A percentile compares a stretch with the other conserved stretches of the same genome.
phyloP scores from a whole-genome alignment of 2,888 invertebrate species.

The Oscheius onirici region DNA sequence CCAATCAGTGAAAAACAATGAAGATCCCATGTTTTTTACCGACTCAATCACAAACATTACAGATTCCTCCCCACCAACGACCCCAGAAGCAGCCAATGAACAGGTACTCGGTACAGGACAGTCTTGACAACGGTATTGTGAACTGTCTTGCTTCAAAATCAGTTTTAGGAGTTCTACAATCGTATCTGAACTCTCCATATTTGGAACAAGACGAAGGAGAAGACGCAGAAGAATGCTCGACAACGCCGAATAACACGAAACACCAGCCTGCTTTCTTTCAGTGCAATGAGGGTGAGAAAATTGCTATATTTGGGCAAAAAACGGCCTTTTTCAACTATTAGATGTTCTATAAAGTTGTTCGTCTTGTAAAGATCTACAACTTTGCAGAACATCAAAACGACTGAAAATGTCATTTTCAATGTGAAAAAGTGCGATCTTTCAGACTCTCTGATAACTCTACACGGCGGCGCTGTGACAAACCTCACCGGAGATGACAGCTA shows the following conservation, averaged over 20 bases:
- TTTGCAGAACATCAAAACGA: neutral
- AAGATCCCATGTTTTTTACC: too few relatives aligned
- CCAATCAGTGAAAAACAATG: too few relatives aligned
- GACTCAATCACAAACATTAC: neutral
- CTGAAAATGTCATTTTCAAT: neutral
- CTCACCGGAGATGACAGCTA: slow-evolving; percentile 62
- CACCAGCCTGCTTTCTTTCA: slow-evolving; percentile 52
- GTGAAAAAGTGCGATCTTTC: too few relatives aligned
- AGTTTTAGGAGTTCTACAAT: slow-evolving; percentile 26
- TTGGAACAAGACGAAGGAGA: slow-evolving; percentile 33
- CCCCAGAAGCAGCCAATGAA: slow-evolving; percentile 14
- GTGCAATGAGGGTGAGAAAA: slow-evolving; percentile 40
- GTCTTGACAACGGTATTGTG: slow-evolving; percentile 30
- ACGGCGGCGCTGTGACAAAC: slow-evolving; percentile 66
- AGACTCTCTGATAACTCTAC: slow-evolving; percentile 55
- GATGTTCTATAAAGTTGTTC: neutral
- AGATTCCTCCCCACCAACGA: slow-evolving; percentile 2
- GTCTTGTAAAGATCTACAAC: too few relatives aligned
- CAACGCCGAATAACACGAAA: slow-evolving; percentile 51
- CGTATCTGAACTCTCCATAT: slow-evolving; percentile 26
- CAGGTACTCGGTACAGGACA: slow-evolving; percentile 27
- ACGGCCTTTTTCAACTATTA: neutral
- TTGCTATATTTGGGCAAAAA: neutral
- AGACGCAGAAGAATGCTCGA: slow-evolving; percentile 45
- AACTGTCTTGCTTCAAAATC: neutral